Base-by-base conservation (phyloP, 2,797 vertebrate species). In the Enteromius anoplus region DNA sequence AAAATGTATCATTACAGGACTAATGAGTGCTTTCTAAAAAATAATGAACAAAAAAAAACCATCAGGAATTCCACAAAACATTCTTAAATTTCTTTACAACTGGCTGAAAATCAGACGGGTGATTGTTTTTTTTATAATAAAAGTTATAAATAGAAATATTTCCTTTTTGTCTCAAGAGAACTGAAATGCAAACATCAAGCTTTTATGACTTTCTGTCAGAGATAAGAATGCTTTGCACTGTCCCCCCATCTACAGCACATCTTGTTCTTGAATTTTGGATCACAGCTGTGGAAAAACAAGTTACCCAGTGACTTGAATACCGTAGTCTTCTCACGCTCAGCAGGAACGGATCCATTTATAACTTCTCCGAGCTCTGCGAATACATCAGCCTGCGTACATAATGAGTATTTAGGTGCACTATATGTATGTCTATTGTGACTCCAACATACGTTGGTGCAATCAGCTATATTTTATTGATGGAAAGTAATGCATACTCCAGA, bases 281-380 rank as follows among this genome's bases (percentile, higher is more conserved):
- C 40, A 12, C 3, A 37, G 37, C 14, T 42, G 32, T 65, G 29
- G 64, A 75, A 17, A 51, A 75, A 19, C 60, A 55, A 19, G 79
- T 96, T 93, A 99, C 98, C 98, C 72, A 99, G 90, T 0, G 98
- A 99, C 90, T 99, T 99, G 92, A 99, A 99, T 78, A 99, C 95
- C 0, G 98, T 98, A 0, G 96, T 99, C 92, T 96, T 97, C 87
- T 97, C 96, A 90, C 93, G 90, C 80, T 91, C 78, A 17, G 96
- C 96, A 66, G 96, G 92, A 90, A 94, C 96, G 0, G 89, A 93
- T 76, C 96, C 96, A 12, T 95, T 96, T 53, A 99, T 72, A 81
- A 99, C 94, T 68, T 99, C 97, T 82, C 98, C 98, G 15, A 99
- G 92, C 90, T 99, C 98, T 53, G 96, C 97, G 86, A 96, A 99